Conservation (phyloP, 2,888 invertebrate species). For the Nasonovia ribisnigri region DNA sequence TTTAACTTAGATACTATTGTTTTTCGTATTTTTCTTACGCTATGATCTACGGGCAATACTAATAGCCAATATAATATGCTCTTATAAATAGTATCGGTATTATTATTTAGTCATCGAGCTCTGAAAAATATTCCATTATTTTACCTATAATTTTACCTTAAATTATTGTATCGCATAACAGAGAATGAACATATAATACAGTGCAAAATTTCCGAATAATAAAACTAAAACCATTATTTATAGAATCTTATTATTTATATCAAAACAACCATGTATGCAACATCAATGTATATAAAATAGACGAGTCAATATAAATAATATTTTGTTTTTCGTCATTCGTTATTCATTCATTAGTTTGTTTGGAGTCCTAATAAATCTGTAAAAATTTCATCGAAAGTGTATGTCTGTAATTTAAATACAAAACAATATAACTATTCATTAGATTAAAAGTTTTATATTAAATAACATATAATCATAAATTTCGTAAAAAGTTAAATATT, state of each 20-base stretch:
- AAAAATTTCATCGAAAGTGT: slow-evolving; percentile 27
- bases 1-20: neutral
- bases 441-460: neutral
- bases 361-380: slow-evolving; percentile 26
- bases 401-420: slow-evolving; percentile 37
- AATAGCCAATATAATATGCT: no score
- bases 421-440: neutral
- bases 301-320: neutral
- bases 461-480: neutral
- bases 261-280: neutral
- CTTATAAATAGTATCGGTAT: no score
- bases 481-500: neutral
- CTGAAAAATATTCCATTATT: no score
- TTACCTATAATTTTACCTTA: no score
- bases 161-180: no score
- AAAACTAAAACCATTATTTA: no score
- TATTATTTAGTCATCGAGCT: no score
- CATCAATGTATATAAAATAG: neutral
- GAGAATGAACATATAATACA: no score
- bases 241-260: neutral
- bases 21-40: no score
- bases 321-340: neutral
- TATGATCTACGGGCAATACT: no score
- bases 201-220: no score
- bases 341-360: neutral